Conservation (phyloP, 2,888 invertebrate species). For the Tuta absoluta region DNA sequence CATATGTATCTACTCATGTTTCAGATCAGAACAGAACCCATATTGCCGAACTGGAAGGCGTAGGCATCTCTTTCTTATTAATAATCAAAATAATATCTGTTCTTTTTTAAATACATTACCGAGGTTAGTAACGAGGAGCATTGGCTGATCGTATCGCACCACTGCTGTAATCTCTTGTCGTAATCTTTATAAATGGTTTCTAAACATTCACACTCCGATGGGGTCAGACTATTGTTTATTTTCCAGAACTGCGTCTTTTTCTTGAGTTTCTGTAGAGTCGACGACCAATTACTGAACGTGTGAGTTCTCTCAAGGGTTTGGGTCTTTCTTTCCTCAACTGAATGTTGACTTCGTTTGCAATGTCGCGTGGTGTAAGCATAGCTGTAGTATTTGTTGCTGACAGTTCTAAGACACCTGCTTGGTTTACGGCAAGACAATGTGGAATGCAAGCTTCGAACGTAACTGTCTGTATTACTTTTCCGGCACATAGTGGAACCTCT, state of each 20-base stretch:
- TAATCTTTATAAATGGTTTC: constrained; percentile 73
- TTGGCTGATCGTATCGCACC: constrained; percentile 75
- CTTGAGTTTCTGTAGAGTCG: constrained; percentile 61
- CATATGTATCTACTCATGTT: no score
- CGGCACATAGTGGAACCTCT: constrained; percentile 52
- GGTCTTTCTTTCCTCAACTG: constrained; percentile 51
- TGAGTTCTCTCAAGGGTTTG: constrained; percentile 58
- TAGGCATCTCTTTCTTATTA: no score
- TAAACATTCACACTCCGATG: constrained; percentile 68
- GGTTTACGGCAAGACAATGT: constrained; percentile 62
- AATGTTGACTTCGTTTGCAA: constrained; percentile 46
- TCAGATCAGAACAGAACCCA: no score
- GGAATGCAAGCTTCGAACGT: constrained; percentile 65
- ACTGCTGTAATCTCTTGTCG: constrained; percentile 70
- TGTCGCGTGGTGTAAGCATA: constrained; percentile 54
- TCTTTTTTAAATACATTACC: constrained; percentile 44
- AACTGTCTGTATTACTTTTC: constrained; percentile 61
- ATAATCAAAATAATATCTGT: no score
- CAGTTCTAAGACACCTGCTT: constrained; percentile 53
- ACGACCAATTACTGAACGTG: constrained; percentile 57
- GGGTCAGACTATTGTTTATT: constrained; percentile 48
- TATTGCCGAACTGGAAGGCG: no score
- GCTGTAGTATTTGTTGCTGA: constrained; percentile 55
- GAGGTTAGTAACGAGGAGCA: constrained; percentile 62
- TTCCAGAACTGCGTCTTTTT: constrained; percentile 65